phyloP scores from a whole-genome alignment of 2,113 vertebrate species.

The Terrapene triunguis region DNA sequence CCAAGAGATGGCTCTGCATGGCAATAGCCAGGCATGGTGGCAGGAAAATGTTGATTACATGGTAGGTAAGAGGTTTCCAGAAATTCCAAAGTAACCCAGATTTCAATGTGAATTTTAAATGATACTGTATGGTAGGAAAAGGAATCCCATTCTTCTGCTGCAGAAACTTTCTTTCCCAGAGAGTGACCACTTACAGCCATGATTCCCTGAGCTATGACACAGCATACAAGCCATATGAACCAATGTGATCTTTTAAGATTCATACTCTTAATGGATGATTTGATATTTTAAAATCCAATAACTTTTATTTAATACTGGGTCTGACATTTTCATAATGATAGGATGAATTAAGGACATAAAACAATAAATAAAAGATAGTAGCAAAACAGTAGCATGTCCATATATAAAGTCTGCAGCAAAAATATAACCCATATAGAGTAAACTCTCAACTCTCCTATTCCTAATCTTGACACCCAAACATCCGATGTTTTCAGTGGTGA shows the following conservation, averaged over 20 bases:
- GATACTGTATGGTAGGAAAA: neutral
- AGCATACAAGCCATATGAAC: neutral
- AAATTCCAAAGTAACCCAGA: neutral
- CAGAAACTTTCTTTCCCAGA: neutral
- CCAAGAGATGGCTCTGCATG: neutral
- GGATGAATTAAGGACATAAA: neutral
- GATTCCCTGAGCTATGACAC: neutral
- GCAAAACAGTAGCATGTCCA: neutral
- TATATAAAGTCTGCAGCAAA: neutral
- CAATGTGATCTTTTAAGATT: neutral
- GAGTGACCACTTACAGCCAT: rapidly evolving
- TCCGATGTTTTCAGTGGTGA: neutral
- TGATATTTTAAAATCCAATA: neutral
- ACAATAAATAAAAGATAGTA: neutral
- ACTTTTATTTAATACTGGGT: neutral
- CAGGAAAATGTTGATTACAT: neutral
- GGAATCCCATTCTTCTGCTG: neutral
- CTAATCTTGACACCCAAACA: neutral
- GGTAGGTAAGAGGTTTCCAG: neutral
- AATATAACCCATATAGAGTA: neutral
- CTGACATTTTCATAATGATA: neutral
- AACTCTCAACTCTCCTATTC: neutral
- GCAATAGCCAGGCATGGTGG: neutral
- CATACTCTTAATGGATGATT: neutral
- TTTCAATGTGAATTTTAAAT: neutral